Evolutionary conservation across 2,888 invertebrate genomes (phyloP).

Genomic region (Marronus borbonicus): DNA sequence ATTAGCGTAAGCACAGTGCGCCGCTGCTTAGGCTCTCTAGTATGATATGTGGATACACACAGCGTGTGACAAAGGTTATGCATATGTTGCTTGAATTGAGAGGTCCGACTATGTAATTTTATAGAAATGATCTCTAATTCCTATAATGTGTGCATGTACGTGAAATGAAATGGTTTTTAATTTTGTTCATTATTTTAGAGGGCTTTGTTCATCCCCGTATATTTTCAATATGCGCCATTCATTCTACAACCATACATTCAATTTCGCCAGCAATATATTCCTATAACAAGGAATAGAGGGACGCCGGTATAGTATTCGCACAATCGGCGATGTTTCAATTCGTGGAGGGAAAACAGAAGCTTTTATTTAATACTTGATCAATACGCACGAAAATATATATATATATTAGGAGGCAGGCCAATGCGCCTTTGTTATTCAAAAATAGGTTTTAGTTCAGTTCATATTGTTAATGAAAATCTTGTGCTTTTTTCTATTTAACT

Average conservation of each 20-base stretch:
- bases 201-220: conserved; percentile 2
- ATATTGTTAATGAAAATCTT: no score
- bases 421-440: no score
- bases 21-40: neutral
- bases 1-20: neutral
- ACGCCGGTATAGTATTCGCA: no score
- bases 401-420: no score
- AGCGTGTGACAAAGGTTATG: neutral
- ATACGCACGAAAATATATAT: no score
- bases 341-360: no score
- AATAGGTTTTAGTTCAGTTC: no score
- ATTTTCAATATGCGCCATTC: conserved; percentile 14
- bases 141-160: neutral
- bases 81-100: neutral
- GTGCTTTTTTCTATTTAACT: no score
- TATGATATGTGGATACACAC: neutral
- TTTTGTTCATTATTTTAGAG: conserved; percentile 25
- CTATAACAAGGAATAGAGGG: no score
- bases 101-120: conserved; percentile 6
- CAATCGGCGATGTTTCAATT: no score
- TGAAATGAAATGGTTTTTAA: conserved; percentile 12
- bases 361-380: no score
- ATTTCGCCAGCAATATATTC: conserved; percentile 6
- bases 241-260: neutral
- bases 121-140: conserved; percentile 21